These are phyloP conservation scores for Psammodynastes pulverulentus DNA, from an alignment of 2,113 vertebrate species.

Conservation along the genomic window DNA sequence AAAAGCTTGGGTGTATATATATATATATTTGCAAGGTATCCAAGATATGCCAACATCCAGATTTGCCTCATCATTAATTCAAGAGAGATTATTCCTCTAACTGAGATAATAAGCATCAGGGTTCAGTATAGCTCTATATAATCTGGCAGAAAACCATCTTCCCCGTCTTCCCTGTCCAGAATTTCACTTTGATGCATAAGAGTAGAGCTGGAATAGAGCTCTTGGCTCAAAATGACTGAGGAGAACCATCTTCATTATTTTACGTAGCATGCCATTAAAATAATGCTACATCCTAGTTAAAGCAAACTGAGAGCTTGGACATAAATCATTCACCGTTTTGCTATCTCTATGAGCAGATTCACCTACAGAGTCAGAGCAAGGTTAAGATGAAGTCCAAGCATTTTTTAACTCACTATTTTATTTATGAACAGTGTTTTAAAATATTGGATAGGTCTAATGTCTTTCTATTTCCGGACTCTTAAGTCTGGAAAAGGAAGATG, in stretches of 20 bases:
- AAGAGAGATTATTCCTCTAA: neutral
- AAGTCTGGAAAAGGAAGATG: neutral
- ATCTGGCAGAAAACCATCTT: neutral
- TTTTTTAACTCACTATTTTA: neutral
- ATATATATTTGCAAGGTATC: neutral
- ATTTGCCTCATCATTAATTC: neutral
- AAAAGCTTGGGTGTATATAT: neutral
- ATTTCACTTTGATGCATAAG: neutral
- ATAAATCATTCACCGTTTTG: neutral
- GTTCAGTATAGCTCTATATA: neutral
- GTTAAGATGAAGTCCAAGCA: neutral
- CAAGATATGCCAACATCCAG: neutral
- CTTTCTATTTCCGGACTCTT: neutral
- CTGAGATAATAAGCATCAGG: neutral
- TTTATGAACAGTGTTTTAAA: neutral
- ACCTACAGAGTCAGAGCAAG: neutral
- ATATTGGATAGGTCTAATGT: neutral
- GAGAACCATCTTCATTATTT: neutral
- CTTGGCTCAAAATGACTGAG: neutral
- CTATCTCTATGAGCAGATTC: neutral
- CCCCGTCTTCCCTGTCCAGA: neutral
- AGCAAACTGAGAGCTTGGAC: neutral
- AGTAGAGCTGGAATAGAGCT: neutral
- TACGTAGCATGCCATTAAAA: neutral
- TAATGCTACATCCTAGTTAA: neutral